These are phyloP conservation scores for Coregonus suidteri DNA, from an alignment of 2,797 vertebrate genomes.

Conservation along the genomic window DNA sequence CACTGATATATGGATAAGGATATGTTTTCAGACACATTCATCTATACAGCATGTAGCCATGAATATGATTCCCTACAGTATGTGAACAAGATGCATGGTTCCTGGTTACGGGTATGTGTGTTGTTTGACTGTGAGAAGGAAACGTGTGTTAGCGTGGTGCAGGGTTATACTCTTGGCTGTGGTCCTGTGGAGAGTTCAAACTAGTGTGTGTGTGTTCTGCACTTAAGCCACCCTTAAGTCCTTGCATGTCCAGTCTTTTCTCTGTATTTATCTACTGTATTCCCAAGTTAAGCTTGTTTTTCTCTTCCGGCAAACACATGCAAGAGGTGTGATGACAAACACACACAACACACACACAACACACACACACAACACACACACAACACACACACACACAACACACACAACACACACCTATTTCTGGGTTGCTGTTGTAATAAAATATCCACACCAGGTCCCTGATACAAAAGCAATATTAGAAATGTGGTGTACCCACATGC, in stretches of 20 bases:
- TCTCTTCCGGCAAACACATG: too few species aligned
- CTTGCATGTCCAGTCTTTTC: not conserved
- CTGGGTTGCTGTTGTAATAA: slow-evolving; percentile 33
- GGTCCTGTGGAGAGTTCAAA: not conserved
- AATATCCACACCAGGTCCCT: slow-evolving; percentile 14
- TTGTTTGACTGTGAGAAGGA: too few species aligned
- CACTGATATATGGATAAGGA: too few species aligned
- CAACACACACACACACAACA: too few species aligned
- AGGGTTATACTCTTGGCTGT: too few species aligned
- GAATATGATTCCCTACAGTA: too few species aligned
- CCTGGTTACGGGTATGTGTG: too few species aligned
- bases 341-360: not conserved
- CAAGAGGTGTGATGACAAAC: not conserved
- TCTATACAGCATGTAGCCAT: too few species aligned
- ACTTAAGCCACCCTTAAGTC: not conserved
- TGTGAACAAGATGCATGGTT: too few species aligned
- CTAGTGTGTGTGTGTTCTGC: slow-evolving; percentile 1
- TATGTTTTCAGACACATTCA: too few species aligned
- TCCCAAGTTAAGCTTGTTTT: not conserved
- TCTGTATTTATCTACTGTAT: not conserved
- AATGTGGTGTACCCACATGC: slow-evolving; percentile 33
- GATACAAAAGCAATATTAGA: slow-evolving; percentile 42
- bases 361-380: not conserved
- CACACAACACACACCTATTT: not conserved
- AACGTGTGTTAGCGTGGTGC: too few species aligned